A percentile compares a stretch with the other conserved stretches of the same genome.
Evolutionary conservation across 2,797 vertebrate species (phyloP).

Genomic region (Tiaroga cobitis): DNA sequence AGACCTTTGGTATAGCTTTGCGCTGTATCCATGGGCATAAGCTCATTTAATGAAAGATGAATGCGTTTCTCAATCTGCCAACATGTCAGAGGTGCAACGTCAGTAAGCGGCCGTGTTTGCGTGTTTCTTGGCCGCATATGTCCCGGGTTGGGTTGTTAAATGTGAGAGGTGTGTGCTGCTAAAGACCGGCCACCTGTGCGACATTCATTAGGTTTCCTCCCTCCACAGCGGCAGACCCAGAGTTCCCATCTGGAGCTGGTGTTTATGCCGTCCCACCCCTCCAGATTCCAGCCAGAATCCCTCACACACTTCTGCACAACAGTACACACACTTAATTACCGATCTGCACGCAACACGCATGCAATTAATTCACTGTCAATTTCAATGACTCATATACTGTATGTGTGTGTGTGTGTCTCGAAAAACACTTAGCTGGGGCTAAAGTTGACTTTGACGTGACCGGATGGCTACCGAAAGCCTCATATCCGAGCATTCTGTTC

Average conservation of each 20-base stretch:
- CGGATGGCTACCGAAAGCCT: background rate
- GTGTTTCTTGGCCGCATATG: constrained; percentile 22
- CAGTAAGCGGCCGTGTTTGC: background rate
- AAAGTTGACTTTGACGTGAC: constrained; percentile 20
- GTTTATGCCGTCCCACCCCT: constrained; percentile 40
- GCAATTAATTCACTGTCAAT: constrained; percentile 77
- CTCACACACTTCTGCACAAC: constrained; percentile 37
- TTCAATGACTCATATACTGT: constrained; percentile 64
- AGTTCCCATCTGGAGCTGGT: constrained; percentile 48
- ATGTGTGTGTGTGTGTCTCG: constrained; percentile 24
- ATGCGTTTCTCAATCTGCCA: background rate
- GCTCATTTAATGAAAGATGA: constrained; percentile 16
- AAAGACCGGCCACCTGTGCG: constrained; percentile 53
- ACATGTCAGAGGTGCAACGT: constrained; percentile 19
- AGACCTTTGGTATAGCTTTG: background rate
- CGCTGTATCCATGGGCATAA: background rate
- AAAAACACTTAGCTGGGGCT: background rate
- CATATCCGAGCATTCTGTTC: background rate
- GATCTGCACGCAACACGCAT: constrained; percentile 60
- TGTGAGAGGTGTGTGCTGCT: constrained; percentile 41
- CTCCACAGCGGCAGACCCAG: constrained; percentile 12
- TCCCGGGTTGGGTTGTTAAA: constrained; percentile 23
- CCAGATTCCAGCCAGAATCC: constrained; percentile 58
- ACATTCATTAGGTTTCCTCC: constrained; percentile 48
- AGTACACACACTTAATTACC: constrained; percentile 64